Conservation (phyloP, 23 tunicate species). For the Oikopleura vanhoeffeni region DNA sequence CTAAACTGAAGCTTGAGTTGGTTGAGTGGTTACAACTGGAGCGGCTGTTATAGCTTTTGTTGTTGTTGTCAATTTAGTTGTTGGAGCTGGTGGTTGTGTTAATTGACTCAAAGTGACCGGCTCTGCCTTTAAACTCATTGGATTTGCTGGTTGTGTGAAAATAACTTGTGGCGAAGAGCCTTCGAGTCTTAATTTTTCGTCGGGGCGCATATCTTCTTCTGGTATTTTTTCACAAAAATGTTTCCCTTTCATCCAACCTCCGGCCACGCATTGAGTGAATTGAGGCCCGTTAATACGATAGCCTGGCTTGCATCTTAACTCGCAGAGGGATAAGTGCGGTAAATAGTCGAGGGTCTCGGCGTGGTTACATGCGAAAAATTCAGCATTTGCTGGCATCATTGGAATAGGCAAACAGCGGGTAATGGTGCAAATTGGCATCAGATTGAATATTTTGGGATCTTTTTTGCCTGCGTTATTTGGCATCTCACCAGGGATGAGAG, state of each 20-base stretch:
- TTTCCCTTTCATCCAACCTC: neutral
- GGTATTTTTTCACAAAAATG: neutral
- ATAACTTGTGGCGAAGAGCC: no score
- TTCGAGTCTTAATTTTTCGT: neutral
- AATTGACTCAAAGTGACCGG: no score
- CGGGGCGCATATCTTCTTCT: neutral
- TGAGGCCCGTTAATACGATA: neutral
- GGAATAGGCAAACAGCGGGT: neutral
- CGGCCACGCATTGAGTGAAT: neutral
- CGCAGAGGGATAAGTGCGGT: neutral
- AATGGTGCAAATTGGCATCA: neutral
- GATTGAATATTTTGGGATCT: neutral
- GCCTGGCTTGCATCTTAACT: neutral
- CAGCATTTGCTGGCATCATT: neutral
- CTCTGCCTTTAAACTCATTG: no score
- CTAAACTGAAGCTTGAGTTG: no score
- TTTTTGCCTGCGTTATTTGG: neutral
- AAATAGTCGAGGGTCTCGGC: neutral
- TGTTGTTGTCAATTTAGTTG: no score
- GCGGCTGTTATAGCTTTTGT: no score
- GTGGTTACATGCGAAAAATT: neutral
- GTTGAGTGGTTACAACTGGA: no score
- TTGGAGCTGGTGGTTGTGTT: no score
- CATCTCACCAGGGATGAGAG: neutral
- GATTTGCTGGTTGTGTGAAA: no score